These are phyloP conservation scores for Herpetotheres cachinnans DNA, from an alignment of 2,113 vertebrate species.

Conservation along the genomic window DNA sequence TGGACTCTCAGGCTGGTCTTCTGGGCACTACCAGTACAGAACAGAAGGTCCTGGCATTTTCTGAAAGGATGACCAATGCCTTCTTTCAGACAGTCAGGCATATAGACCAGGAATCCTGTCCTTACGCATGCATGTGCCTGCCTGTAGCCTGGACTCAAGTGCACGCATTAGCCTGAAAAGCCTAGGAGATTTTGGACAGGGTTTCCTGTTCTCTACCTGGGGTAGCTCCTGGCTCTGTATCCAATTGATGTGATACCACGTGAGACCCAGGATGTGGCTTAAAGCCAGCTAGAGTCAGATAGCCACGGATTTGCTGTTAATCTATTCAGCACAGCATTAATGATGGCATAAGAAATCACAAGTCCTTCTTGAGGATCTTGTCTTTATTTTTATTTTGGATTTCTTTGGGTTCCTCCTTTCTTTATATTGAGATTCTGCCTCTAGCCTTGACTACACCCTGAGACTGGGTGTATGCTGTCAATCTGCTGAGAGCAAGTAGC, in stretches of 20 bases:
- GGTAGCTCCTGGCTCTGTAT: background rate
- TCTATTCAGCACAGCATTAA: background rate
- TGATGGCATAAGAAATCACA: background rate
- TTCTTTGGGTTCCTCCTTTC: background rate
- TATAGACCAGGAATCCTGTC: background rate
- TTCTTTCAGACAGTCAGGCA: background rate
- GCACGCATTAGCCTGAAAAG: background rate
- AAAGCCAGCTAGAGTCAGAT: background rate
- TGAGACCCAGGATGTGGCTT: background rate
- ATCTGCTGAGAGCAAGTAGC: background rate
- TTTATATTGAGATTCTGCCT: background rate
- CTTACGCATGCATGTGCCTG: fast-evolving
- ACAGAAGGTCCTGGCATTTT: background rate
- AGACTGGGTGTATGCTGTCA: background rate
- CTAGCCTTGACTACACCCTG: background rate
- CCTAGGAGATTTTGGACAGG: background rate
- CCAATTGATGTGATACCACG: background rate
- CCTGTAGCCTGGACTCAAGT: background rate
- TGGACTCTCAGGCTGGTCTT: background rate
- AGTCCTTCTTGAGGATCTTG: background rate
- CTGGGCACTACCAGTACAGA: too few relatives aligned
- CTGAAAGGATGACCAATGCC: background rate
- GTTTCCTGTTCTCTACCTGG: background rate
- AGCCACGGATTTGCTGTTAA: background rate
- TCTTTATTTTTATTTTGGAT: background rate